Percentiles rank a stretch among this genome's conserved stretches.
Evolutionary conservation across 2,888 invertebrate genomes (phyloP).

Genomic region (Hartigia nigra): DNA sequence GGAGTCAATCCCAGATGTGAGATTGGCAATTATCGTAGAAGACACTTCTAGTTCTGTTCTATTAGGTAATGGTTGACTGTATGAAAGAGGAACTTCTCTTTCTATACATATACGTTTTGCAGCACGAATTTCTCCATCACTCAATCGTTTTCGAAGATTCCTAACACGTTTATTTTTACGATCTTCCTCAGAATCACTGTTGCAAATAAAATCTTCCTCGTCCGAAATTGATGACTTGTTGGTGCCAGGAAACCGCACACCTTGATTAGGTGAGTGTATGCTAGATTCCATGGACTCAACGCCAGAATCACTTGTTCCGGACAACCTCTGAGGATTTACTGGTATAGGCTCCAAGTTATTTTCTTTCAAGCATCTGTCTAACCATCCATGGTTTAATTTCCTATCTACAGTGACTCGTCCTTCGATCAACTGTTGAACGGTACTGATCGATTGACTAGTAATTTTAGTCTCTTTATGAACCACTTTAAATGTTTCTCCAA

Average conservation of each 20-base stretch:
- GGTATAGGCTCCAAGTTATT: constrained; percentile 36
- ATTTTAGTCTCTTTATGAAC: constrained; percentile 37
- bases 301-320: constrained; percentile 57
- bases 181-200: constrained; percentile 76
- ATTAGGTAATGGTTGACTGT: constrained; percentile 15
- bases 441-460: constrained; percentile 47
- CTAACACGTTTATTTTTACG: constrained; percentile 66
- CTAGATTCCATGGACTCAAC: constrained; percentile 51
- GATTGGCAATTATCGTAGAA: neutral
- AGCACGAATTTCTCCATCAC: constrained; percentile 27
- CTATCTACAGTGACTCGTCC: constrained; percentile 43
- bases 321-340: constrained; percentile 32
- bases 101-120: constrained; percentile 39
- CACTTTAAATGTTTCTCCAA: constrained; percentile 48
- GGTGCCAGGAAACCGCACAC: neutral
- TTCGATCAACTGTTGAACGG: constrained; percentile 57
- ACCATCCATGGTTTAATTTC: constrained; percentile 71
- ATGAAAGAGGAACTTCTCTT: constrained; percentile 14
- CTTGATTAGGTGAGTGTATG: constrained; percentile 32
- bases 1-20: neutral
- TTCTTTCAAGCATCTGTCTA: constrained; percentile 66
- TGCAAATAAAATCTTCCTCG: constrained; percentile 77
- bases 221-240: constrained; percentile 61
- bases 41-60: neutral
- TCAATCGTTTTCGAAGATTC: constrained; percentile 70